phyloP scores from a whole-genome alignment of 2,797 vertebrate genomes.

The Halcyon badia region DNA sequence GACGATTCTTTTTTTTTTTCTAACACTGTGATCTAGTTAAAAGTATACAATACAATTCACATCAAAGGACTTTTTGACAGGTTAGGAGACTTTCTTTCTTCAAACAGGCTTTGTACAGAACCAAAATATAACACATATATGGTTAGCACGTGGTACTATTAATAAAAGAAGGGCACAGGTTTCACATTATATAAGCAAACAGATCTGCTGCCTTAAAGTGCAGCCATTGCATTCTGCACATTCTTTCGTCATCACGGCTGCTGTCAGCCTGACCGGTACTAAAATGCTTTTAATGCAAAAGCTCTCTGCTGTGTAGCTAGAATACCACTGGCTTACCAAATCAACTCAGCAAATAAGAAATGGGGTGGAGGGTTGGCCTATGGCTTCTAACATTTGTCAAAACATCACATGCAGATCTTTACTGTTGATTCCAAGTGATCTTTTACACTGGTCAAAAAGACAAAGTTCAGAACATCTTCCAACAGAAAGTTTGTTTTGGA shows the following conservation, averaged over 20 bases:
- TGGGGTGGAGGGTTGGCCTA: not conserved
- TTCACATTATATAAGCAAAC: not conserved
- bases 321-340: not conserved
- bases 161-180: not conserved
- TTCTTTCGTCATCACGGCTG: not conserved
- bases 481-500: constrained; percentile 41
- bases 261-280: not conserved
- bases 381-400: not conserved
- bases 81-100: not conserved
- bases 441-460: not conserved
- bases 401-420: constrained; percentile 17
- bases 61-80: not conserved
- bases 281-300: not conserved
- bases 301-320: not conserved
- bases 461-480: constrained; percentile 38
- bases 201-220: not conserved
- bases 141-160: not conserved
- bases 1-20: not conserved
- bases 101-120: not conserved
- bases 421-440: constrained; percentile 6
- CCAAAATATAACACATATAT: not conserved
- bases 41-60: not conserved
- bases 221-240: not conserved
- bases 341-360: constrained; percentile 4
- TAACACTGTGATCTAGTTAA: not conserved